These are phyloP conservation scores for Castor canadensis DNA, from an alignment of 2,113 vertebrate species.

Conservation along the genomic window DNA sequence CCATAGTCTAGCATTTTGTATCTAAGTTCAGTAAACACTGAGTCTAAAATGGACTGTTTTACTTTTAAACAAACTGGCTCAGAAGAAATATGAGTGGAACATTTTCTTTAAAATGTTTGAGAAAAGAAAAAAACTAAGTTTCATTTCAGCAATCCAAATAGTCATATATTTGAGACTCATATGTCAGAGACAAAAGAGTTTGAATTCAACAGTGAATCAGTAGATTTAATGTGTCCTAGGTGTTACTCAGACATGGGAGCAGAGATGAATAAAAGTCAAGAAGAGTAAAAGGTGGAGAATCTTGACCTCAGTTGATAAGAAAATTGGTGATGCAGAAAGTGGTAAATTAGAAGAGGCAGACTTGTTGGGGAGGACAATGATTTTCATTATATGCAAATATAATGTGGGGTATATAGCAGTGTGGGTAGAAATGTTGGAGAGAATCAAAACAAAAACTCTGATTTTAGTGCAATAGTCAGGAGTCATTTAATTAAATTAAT, in stretches of 20 bases:
- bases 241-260: not conserved
- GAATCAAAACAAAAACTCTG: not conserved
- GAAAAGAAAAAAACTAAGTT: not conserved
- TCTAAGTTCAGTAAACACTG: not conserved
- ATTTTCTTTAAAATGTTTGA: not conserved
- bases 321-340: not conserved
- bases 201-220: not conserved
- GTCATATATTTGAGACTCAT: not conserved
- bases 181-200: not conserved
- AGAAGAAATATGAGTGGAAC: not conserved
- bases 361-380: not conserved
- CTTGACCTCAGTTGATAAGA: not conserved
- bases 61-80: not conserved
- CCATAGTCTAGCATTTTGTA: not conserved
- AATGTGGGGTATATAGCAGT: not conserved
- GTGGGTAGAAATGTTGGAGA: not conserved
- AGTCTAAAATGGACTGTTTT: not conserved
- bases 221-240: not conserved
- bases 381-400: not conserved
- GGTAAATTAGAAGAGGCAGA: not conserved
- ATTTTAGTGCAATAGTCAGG: not conserved
- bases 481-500: not conserved
- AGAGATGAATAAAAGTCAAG: not conserved
- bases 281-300: not conserved
- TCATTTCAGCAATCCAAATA: not conserved